Evolutionary conservation across 2,888 invertebrate genomes (phyloP).

Genomic region (Dolichopus griseipennis): DNA sequence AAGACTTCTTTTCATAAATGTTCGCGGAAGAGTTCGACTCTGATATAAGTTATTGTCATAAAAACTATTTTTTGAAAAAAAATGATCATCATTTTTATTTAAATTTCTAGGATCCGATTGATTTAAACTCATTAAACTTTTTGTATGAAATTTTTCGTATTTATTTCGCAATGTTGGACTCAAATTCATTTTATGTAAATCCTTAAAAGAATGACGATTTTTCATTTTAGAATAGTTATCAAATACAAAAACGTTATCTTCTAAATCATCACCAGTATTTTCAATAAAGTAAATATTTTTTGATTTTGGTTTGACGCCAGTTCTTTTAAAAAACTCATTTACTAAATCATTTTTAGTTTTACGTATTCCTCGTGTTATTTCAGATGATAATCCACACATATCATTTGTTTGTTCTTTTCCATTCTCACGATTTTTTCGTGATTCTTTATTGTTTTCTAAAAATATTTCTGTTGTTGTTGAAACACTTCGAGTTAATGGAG

Average conservation of each 20-base stretch:
- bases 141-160: slow-evolving; percentile 27
- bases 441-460: slow-evolving; percentile 24
- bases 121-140: slow-evolving; percentile 30
- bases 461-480: slow-evolving; percentile 42
- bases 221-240: slow-evolving; percentile 17
- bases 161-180: slow-evolving; percentile 34
- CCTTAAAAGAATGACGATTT: slow-evolving; percentile 32
- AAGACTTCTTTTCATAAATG: slow-evolving; percentile 35
- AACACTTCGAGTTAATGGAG: slow-evolving; percentile 40
- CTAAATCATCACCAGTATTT: slow-evolving; percentile 20
- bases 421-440: slow-evolving; percentile 16
- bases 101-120: slow-evolving; percentile 25
- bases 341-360: slow-evolving; percentile 43
- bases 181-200: slow-evolving; percentile 34
- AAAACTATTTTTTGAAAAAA: slow-evolving; percentile 20
- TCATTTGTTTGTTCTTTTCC: slow-evolving; percentile 22
- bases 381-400: slow-evolving; percentile 33
- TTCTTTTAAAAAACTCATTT: slow-evolving; percentile 39
- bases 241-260: slow-evolving; percentile 24
- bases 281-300: slow-evolving; percentile 42
- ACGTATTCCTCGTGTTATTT: slow-evolving; percentile 29
- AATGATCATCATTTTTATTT: slow-evolving; percentile 20
- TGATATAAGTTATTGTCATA: slow-evolving; percentile 29
- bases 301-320: slow-evolving; percentile 38
- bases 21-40: slow-evolving; percentile 40